phyloP scores from a whole-genome alignment of 2,797 vertebrate species.

The Paguma larvata region DNA sequence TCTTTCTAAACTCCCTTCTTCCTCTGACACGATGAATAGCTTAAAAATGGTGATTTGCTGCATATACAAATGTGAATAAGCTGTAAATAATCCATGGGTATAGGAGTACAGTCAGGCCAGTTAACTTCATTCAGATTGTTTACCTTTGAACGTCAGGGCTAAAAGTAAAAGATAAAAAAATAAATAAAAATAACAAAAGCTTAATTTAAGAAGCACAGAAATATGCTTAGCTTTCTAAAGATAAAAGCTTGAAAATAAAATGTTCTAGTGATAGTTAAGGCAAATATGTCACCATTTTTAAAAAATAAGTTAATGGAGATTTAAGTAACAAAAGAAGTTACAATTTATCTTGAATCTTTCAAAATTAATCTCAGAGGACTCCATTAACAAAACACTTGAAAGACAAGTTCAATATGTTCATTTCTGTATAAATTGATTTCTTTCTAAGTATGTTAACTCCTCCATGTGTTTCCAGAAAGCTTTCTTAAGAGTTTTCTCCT shows the following conservation, averaged over 20 bases:
- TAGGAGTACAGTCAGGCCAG: background rate
- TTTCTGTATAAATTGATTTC: background rate
- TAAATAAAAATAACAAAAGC: background rate
- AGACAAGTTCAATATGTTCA: background rate
- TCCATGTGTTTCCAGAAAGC: background rate
- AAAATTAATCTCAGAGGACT: background rate
- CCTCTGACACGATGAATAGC: background rate
- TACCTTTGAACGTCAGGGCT: background rate
- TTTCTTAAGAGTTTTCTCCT: background rate
- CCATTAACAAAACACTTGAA: slow-evolving; percentile 10
- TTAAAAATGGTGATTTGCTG: slow-evolving; percentile 27
- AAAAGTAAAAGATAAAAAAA: background rate
- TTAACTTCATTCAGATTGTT: background rate
- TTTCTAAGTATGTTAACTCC: background rate
- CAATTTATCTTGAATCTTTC: background rate
- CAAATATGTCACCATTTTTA: background rate
- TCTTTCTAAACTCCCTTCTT: background rate
- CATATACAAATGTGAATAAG: background rate
- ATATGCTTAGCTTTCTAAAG: background rate
- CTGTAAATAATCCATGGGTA: background rate
- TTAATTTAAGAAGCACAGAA: background rate
- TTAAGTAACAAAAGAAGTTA: background rate
- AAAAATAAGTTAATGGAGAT: slow-evolving; percentile 8
- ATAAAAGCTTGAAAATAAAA: background rate
- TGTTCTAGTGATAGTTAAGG: background rate